Base-by-base conservation (phyloP, 1,140 invertebrate species). In the Pseudomyrmex cubaensis region DNA sequence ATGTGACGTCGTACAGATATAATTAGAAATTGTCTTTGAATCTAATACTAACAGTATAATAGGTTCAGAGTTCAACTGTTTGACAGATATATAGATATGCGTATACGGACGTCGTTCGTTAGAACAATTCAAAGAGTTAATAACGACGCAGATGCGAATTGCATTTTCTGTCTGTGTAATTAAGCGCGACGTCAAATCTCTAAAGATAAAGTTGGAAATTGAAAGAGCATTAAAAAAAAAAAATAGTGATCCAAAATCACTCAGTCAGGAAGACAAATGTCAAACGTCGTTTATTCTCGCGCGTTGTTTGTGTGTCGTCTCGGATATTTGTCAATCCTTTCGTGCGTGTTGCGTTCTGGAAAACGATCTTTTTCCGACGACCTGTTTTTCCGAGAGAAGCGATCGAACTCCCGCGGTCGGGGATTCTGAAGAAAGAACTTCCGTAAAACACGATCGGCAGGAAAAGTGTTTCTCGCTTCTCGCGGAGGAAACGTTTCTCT, bases 21-120 rank as follows among this genome's bases (percentile, higher is more conserved):
- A 82, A 85, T 88, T 87, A 85, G 46, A 83, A 20, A 59, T 63
- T 85, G 73, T 35, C 76, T 78, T 82, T 61, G 77, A 74, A 70
- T 9, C 57, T 82, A 62, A 85, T 87, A 70, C 35, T 74, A 88
- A 76, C 67, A 56, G 63, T 76, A 64, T 48, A 67, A 85, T 52
- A 46, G 64, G 66, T 76, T 85, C 85, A 87, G 72, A 64, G 86
- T 87, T 88, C 86, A 88, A 88, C 61, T 62, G 57, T 85, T 87
- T 88, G 83, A 88, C 83, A 83, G 54, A 64, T 52, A 12, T 15
- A 20, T 52, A 20, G 69, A 73, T 64, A 54, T 70, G 46, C 17
- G 17, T 15, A 17, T 22, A 35, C 35, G 35, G 35, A 35, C 35
- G 35, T 69, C 61, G 52, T 57, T 74, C 72, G 52, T 57, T 69